phyloP scores from a whole-genome alignment of 64 coral and sea anemone species.

The Exaiptasia diaphana region DNA sequence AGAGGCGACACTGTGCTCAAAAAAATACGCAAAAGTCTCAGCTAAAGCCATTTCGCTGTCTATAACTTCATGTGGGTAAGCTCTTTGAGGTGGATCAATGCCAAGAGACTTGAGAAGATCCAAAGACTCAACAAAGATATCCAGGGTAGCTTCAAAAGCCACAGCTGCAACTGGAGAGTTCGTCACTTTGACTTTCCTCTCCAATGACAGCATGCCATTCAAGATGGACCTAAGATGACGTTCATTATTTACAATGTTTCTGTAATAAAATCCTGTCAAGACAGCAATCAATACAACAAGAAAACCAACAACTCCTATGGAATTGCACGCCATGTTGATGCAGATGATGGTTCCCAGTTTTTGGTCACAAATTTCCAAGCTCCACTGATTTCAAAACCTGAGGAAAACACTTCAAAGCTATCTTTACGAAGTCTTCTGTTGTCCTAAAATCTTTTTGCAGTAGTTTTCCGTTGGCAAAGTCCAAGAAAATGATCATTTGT shows the following conservation, averaged over 20 bases:
- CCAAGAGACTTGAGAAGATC: conserved; percentile 55
- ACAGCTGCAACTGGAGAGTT: conserved; percentile 17
- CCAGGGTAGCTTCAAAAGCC: conserved; percentile 70
- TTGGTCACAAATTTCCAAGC: too few relatives aligned
- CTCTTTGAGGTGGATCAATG: conserved; percentile 51
- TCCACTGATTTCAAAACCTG: too few relatives aligned
- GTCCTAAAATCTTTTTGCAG: too few relatives aligned
- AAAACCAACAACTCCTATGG: background rate
- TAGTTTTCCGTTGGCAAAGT: too few relatives aligned
- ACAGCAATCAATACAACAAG: background rate
- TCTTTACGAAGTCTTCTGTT: too few relatives aligned
- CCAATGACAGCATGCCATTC: conserved; percentile 48
- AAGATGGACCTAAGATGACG: conserved; percentile 20
- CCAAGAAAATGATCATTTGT: too few relatives aligned
- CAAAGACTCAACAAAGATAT: conserved; percentile 49
- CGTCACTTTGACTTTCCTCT: conserved; percentile 7
- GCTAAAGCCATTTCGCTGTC: conserved; percentile 59
- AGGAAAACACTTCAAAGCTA: too few relatives aligned
- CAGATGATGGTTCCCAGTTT: too few relatives aligned
- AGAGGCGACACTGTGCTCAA: conserved; percentile 73
- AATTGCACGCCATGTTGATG: background rate
- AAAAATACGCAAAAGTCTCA: conserved; percentile 93
- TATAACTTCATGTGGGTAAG: conserved; percentile 64
- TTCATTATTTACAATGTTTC: conserved; percentile 22
- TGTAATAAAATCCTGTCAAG: background rate